Percentiles rank a stretch among this genome's conserved stretches.
Evolutionary conservation across 2,888 invertebrate species (phyloP).

Genomic region (Hemaris fuciformis): DNA sequence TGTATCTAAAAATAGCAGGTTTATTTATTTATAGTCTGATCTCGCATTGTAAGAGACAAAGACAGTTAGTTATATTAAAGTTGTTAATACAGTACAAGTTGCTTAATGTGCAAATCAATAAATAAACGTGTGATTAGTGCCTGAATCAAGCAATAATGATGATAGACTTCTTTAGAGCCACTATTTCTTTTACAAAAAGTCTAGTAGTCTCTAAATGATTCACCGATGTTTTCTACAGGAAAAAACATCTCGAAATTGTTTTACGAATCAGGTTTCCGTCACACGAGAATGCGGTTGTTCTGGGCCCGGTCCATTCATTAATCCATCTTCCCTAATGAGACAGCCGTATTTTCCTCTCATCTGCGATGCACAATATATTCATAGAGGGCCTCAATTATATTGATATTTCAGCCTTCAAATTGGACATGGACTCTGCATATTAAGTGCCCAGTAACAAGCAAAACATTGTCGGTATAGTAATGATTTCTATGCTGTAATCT

Average conservation of each 20-base stretch:
- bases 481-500: conserved; percentile 2
- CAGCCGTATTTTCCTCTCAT: not conserved
- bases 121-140: too few relatives aligned
- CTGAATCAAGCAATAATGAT: too few relatives aligned
- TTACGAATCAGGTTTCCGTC: not conserved
- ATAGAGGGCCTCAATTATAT: not conserved
- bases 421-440: conserved; percentile 5
- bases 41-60: too few relatives aligned
- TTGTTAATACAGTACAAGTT: too few relatives aligned
- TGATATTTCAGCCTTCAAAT: not conserved
- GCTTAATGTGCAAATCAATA: too few relatives aligned
- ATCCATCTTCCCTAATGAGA: not conserved
- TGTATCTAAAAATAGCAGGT: not conserved
- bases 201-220: not conserved
- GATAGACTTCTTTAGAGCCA: not conserved
- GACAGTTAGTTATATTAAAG: not conserved
- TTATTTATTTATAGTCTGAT: not conserved
- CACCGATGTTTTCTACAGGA: not conserved
- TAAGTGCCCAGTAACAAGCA: not conserved
- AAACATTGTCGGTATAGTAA: not conserved
- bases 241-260: not conserved
- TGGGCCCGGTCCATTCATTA: not conserved
- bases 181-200: too few relatives aligned
- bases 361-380: not conserved
- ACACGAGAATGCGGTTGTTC: not conserved